Evolutionary conservation across 2,888 invertebrate species (phyloP), one percentile per base, ranked within the genome.

Genomic region (Aleiodes alternator): DNA sequence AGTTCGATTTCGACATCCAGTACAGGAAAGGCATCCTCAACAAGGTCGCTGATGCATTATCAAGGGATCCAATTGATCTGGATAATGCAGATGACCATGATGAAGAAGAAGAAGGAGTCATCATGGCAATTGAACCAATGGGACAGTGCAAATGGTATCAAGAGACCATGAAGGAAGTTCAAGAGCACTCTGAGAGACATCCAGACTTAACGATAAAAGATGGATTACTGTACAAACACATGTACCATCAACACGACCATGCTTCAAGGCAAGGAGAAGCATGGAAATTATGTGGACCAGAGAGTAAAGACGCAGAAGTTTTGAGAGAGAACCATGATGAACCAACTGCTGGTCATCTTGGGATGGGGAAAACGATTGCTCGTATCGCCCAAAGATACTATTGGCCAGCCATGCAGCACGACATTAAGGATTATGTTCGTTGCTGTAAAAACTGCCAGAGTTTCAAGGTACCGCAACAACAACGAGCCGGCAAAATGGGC

Each of bases 401-500:
- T 9, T 43, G 43, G 43, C 9, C 43, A 9, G 43, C 43, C 3
- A 43, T 43, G 43, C 43, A 43, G 7, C 43, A 9, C 9, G 43
- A 43, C 43, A 77, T 69, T 11, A 68, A 69, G 8, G 31, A 38
- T 12, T 80, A 77, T 50, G 73, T 78, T 12, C 16, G 61, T 12
- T n/a, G 51, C 4, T 78, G 75, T 38, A 2, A 29, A 7, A 56
- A 56, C 7, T 77, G 68, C 53, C 77, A 71, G 31, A 14, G 56
- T 4, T 57, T 61, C 12, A 73, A 71, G 9, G 14, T 23, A 59
- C 31, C 38, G 4, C 76, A 79, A 53, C n/a, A 9, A 0, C 8
- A 51, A 4, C 76, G 77, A 2, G 48, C 73, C 0, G 80, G 82
- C 6, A 56, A 69, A 9, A 81, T 82, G 79, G 72, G 76, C 23